Base-by-base conservation (phyloP, 2,888 invertebrate genomes). In the Mayetiola destructor region DNA sequence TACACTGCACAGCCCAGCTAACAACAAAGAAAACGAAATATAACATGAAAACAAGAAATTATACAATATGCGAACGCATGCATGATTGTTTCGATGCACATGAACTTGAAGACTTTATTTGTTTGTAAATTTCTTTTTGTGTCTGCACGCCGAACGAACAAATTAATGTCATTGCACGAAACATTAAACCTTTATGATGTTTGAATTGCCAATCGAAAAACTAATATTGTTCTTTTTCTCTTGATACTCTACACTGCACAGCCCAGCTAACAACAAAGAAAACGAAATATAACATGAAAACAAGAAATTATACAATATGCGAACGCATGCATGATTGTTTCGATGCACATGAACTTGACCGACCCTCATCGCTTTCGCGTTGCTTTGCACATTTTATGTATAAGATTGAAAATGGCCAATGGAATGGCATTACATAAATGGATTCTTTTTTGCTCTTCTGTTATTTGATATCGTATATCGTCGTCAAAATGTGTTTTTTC, bases 311-410 rank as follows among this genome's bases (percentile, higher is more conserved):
- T 48, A n/a, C n/a, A n/a, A n/a, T n/a, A n/a, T n/a, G n/a, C n/a
- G 53, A 20, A 32, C 30, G 29, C 53, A 53, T 32, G 30, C 53
- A 27, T 30, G 18, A 18, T 32, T 53, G 12, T 53, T 23, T 27
- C 20, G 18, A 32, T 27, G 27, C n/a, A 30, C 53, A 53, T 53
- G 53, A 53, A 53, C 53, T 53, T 53, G 53, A 53, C 53, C 53
- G 53, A 53, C 53, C 53, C 53, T 53, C 53, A 53, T 53, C 10
- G 20, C 29, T 32, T 53, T 53, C 20, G 20, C 30, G 32, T 53
- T 53, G 32, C n/a, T n/a, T n/a, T n/a, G n/a, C n/a, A n/a, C n/a
- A n/a, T n/a, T n/a, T n/a, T n/a, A n/a, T n/a, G n/a, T n/a, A n/a
- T n/a, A n/a, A n/a, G n/a, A n/a, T n/a, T n/a, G n/a, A n/a, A n/a